Percentiles rank a stretch among this genome's conserved stretches.
phyloP scores from a whole-genome alignment of 1,140 invertebrate genomes.

The Pogonus chalceus region DNA sequence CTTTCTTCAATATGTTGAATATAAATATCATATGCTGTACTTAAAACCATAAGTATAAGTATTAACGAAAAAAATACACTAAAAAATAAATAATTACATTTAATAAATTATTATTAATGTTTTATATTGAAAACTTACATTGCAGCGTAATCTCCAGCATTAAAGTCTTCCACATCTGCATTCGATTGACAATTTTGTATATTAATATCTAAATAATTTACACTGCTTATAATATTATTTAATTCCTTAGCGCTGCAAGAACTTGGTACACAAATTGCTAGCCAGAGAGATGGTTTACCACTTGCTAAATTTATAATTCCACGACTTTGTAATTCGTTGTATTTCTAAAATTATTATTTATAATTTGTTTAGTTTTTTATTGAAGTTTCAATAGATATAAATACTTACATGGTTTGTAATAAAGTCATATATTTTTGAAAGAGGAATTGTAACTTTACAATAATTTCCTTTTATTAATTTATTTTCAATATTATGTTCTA shows the following conservation, averaged over 20 bases:
- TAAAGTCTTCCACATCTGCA: constrained; percentile 12
- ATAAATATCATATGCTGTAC: constrained; percentile 18
- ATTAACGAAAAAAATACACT: constrained; percentile 18
- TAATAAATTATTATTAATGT: neutral
- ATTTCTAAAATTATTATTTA: neutral
- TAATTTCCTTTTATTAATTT: constrained; percentile 20
- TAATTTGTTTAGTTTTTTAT: constrained; percentile 6
- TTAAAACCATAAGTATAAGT: constrained; percentile 6
- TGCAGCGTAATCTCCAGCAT: constrained; percentile 14
- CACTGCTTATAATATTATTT: constrained; percentile 10
- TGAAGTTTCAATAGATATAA: neutral
- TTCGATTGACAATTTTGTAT: constrained; percentile 16
- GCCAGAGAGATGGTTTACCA: constrained; percentile 9
- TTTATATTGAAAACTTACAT: constrained; percentile 15
- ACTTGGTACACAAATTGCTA: constrained; percentile 20
- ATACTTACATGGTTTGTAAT: neutral
- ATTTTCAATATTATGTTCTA: constrained; percentile 9
- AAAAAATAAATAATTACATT: constrained; percentile 9
- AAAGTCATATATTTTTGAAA: neutral
- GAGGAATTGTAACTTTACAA: constrained; percentile 12
- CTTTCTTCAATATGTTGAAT: constrained; percentile 8
- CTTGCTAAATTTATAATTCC: constrained; percentile 3
- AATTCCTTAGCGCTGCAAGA: constrained; percentile 12
- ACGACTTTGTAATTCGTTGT: neutral
- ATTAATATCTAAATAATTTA: neutral